Base-by-base conservation (phyloP, 2,888 invertebrate genomes). In the Spodoptera exigua region DNA sequence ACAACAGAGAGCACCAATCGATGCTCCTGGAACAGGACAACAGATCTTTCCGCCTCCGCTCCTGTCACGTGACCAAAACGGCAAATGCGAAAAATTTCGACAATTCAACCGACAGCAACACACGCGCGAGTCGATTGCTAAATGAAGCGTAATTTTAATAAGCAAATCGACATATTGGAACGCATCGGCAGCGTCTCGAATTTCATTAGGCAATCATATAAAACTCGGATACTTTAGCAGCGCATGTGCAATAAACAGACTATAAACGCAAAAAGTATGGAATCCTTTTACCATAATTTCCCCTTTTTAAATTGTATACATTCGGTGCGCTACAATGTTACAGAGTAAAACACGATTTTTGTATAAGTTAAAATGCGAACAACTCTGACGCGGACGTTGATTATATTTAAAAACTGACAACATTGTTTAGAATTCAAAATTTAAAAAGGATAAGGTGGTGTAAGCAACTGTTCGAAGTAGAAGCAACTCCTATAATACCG, bases 21-120 rank as follows among this genome's bases (percentile, higher is more conserved):
- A 94, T 93, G 93, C 83, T 89, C 87, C 89, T 88, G 90, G 85
- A 91, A 90, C 91, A 91, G 91, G 91, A 91, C 90, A 89, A 89
- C 89, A 87, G 84, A 89, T 90, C 91, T 88, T 87, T 89, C 88
- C 92, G 92, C 89, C 90, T 89, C 88, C 89, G 88, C 89, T 88
- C 82, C 88, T 85, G 84, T 87, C 82, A 87, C 86, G 83, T 85
- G 83, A 85, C 79, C 83, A 74, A 79, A 80, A 77, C 74, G 77
- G 68, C 78, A 82, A 79, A 80, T 82, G 85, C 82, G 82, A 87
- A 56, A 65, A 87, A 88, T 89, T 89, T 85, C 84, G 81, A 83
- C 80, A 88, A 87, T 85, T 84, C 85, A 76, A 72, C 73, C 74
- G 56, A 58, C 57, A 76, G 70, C 60, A 72, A 65, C 58, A 66